Conservation (phyloP, 2,113 vertebrate genomes). For the Nesoenas mayeri region DNA sequence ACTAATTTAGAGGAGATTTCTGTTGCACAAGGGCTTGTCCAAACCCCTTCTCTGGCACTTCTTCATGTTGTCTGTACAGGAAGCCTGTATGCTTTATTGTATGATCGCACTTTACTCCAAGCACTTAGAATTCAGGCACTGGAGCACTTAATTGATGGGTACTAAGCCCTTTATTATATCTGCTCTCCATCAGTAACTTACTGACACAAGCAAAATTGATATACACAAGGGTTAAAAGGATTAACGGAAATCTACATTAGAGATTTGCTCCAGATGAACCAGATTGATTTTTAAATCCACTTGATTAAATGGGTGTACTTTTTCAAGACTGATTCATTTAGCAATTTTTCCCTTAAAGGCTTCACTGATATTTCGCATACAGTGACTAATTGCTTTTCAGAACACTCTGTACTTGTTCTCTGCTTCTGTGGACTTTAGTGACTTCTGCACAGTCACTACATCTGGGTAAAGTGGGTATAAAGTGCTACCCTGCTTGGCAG, state of each 20-base stretch:
- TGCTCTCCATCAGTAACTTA: not conserved
- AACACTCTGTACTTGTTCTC: slow-evolving; percentile 60
- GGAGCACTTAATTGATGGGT: not conserved
- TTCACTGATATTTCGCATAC: slow-evolving; percentile 53
- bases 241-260: slow-evolving; percentile 29
- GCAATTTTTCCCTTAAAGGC: slow-evolving; percentile 48
- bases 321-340: slow-evolving; percentile 60
- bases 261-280: slow-evolving; percentile 27
- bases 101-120: not conserved
- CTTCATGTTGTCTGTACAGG: not conserved
- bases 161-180: not conserved
- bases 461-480: slow-evolving; percentile 9
- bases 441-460: slow-evolving; percentile 29
- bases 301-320: slow-evolving; percentile 63
- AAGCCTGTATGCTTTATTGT: not conserved
- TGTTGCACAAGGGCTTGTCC: not conserved
- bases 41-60: not conserved
- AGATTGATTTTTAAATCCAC: slow-evolving; percentile 64
- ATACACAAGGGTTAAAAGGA: slow-evolving; percentile 47
- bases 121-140: not conserved
- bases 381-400: slow-evolving; percentile 63
- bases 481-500: slow-evolving; percentile 19
- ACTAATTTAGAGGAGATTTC: not conserved
- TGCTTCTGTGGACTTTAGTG: slow-evolving; percentile 14
- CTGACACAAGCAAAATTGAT: slow-evolving; percentile 32